Conservation (phyloP, 2,113 vertebrate genomes). For the Alligator sinensis region DNA sequence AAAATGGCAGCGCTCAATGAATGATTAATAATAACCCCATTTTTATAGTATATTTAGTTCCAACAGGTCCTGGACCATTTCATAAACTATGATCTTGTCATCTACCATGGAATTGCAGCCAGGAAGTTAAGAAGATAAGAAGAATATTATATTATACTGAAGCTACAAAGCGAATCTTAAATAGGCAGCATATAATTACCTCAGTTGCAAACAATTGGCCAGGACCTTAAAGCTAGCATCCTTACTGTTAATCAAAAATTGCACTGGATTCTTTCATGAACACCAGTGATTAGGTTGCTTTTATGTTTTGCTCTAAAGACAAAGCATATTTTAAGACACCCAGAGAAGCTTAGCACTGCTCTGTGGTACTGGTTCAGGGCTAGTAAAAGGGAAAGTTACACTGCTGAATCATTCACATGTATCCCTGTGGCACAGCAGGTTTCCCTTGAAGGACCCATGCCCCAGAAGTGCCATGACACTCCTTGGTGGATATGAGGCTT, state of each 20-base stretch:
- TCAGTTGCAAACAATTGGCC: background rate
- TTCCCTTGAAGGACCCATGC: too few species aligned
- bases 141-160: background rate
- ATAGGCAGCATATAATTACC: background rate
- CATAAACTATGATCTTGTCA: constrained; percentile 37
- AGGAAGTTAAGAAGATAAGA: background rate
- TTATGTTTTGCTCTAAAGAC: background rate
- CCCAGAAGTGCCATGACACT: too few species aligned
- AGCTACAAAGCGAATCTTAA: background rate
- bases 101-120: background rate
- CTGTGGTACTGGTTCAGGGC: background rate
- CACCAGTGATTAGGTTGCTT: background rate
- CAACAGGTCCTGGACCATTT: constrained; percentile 40
- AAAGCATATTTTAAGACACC: background rate
- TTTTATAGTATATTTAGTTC: constrained; percentile 27
- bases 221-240: background rate
- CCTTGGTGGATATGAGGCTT: too few species aligned
- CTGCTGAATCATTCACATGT: too few species aligned
- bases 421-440: too few species aligned
- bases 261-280: background rate
- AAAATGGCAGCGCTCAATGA: constrained; percentile 44
- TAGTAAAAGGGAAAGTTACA: background rate
- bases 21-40: constrained; percentile 57
- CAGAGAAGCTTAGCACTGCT: background rate
- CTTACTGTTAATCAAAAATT: background rate